phyloP scores from a whole-genome alignment of 2,888 invertebrate genomes.

The Diarsia mendica region DNA sequence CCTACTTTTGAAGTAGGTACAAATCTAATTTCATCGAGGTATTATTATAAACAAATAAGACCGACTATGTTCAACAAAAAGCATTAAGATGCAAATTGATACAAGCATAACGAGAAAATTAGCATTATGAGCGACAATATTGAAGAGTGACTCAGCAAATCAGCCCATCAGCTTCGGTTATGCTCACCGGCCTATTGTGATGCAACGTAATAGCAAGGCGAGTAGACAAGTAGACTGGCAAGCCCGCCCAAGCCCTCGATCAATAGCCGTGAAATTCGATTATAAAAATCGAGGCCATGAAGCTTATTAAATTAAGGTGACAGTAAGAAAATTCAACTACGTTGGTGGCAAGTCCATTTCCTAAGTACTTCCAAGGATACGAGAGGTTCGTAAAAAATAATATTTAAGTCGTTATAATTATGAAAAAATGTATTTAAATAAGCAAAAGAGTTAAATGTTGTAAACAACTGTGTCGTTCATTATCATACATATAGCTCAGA shows the following conservation, averaged over 20 bases:
- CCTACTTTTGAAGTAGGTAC: conserved; percentile 45
- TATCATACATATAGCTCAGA: no score
- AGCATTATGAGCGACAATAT: conserved; percentile 88
- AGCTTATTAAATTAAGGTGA: conserved; percentile 70
- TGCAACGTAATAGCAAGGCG: conserved; percentile 74
- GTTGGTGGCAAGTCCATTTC: conserved; percentile 7
- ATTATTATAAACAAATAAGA: conserved; percentile 71
- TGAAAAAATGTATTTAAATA: conserved; percentile 8
- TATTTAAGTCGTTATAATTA: not conserved
- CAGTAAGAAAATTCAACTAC: conserved; percentile 56
- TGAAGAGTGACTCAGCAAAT: conserved; percentile 87
- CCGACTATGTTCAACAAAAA: conserved; percentile 77
- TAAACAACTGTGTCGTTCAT: conserved; percentile 1
- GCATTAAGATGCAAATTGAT: conserved; percentile 89
- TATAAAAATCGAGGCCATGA: conserved; percentile 76
- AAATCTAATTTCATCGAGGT: conserved; percentile 53
- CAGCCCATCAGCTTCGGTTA: conserved; percentile 84
- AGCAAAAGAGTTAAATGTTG: not conserved
- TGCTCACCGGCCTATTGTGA: conserved; percentile 78
- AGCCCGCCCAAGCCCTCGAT: conserved; percentile 87
- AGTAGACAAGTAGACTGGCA: conserved; percentile 82
- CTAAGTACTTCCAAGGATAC: not conserved
- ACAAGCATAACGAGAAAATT: conserved; percentile 88
- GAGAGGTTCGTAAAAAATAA: not conserved
- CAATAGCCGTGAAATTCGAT: conserved; percentile 87